Evolutionary conservation across 2,113 vertebrate species (phyloP).

Genomic region (Columba janthina): DNA sequence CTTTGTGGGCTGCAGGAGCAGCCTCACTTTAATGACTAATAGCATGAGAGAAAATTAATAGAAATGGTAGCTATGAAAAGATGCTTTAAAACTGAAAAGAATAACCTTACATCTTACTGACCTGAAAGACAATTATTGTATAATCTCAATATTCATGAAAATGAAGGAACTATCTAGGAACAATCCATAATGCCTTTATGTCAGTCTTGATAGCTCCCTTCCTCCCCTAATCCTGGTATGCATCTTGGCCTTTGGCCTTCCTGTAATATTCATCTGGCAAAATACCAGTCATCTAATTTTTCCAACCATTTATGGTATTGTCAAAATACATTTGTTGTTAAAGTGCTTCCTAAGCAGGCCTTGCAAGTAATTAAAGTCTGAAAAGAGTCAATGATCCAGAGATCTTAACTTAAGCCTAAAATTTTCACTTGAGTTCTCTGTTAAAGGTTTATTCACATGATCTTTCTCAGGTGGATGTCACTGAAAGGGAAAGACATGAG

Average conservation of each 20-base stretch:
- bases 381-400: not conserved
- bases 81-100: not conserved
- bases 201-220: not conserved
- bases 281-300: not conserved
- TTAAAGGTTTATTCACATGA: not conserved
- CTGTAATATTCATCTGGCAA: not conserved
- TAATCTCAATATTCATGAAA: not conserved
- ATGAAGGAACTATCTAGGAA: not conserved
- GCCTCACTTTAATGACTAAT: not conserved
- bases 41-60: not conserved
- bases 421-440: not conserved
- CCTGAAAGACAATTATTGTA: not conserved
- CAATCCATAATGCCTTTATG: not conserved
- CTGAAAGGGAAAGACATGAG: not conserved
- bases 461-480: not conserved
- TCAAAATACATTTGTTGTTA: conserved; percentile 21
- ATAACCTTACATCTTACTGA: not conserved
- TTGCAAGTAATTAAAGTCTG: not conserved
- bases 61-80: not conserved
- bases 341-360: not conserved
- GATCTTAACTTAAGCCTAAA: not conserved
- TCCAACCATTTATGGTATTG: conserved; percentile 11
- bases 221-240: not conserved
- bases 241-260: not conserved
- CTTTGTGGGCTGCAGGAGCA: not conserved